Percentiles rank a stretch among this genome's conserved stretches.
Evolutionary conservation across 2,113 vertebrate species (phyloP).

Genomic region (Pelobates fuscus): DNA sequence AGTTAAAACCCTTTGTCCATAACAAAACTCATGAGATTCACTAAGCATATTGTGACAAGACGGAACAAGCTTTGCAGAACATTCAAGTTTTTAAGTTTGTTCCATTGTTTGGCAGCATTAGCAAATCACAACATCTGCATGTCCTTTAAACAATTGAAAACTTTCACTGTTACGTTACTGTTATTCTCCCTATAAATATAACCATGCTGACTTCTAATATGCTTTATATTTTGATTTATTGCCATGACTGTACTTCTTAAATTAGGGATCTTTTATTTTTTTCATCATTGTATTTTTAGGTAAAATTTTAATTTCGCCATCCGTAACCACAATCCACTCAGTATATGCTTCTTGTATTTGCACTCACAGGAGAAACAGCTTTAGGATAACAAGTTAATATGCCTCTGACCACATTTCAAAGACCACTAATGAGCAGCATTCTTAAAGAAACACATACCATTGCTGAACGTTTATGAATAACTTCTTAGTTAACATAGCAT

Average conservation of each 20-base stretch:
- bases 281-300: not conserved
- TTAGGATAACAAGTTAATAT: slow-evolving; percentile 9
- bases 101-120: slow-evolving; percentile 55
- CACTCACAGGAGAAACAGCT: not conserved
- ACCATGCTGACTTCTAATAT: slow-evolving; percentile 33
- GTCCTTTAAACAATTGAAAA: slow-evolving; percentile 57
- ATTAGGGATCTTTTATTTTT: not conserved
- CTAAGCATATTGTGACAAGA: slow-evolving; percentile 39
- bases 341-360: not conserved
- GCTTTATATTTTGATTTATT: slow-evolving; percentile 25
- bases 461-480: slow-evolving; percentile 27
- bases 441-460: slow-evolving; percentile 24
- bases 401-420: slow-evolving; percentile 17
- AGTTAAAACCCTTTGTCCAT: too few relatives aligned
- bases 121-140: slow-evolving; percentile 59
- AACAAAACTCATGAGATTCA: not conserved
- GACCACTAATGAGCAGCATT: slow-evolving; percentile 18
- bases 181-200: slow-evolving; percentile 57
- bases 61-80: not conserved
- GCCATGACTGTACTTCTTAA: slow-evolving; percentile 3
- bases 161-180: slow-evolving; percentile 58
- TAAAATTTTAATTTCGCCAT: not conserved
- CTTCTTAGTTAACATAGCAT: slow-evolving; percentile 18
- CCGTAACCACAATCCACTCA: not conserved
- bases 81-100: slow-evolving; percentile 57